Evolutionary conservation across 2,888 invertebrate species (phyloP).

Genomic region (Rapana venosa): DNA sequence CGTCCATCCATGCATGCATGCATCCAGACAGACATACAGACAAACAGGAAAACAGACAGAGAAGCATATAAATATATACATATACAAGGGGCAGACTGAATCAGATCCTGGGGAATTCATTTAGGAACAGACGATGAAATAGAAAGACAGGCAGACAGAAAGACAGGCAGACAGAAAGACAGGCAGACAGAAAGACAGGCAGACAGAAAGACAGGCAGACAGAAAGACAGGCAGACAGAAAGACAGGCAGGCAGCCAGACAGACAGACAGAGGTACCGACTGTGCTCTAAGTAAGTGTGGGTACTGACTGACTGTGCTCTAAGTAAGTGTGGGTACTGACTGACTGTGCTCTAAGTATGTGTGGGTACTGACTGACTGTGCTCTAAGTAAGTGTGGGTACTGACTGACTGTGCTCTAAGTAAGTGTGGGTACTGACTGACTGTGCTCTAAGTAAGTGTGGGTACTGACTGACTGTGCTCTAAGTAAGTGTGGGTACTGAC

Average conservation of each 20-base stretch:
- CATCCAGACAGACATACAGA: background rate
- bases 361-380: constrained; percentile 49
- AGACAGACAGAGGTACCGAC: constrained; percentile 27
- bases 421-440: constrained; percentile 47
- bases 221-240: too few species aligned
- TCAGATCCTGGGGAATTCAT: background rate
- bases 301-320: constrained; percentile 49
- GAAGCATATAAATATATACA: background rate
- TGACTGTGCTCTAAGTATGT: constrained; percentile 46
- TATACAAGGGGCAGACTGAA: background rate
- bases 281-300: constrained; percentile 45
- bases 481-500: constrained; percentile 43
- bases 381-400: constrained; percentile 44
- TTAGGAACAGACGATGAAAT: background rate
- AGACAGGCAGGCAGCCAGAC: too few species aligned
- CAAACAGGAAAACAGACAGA: background rate
- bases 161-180: background rate
- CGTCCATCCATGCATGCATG: too few species aligned
- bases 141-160: background rate
- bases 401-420: constrained; percentile 48
- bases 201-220: too few species aligned
- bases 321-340: constrained; percentile 43
- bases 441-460: constrained; percentile 45
- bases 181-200: too few species aligned
- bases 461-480: constrained; percentile 49